Base-by-base conservation (phyloP, 2,113 vertebrate species). In the Oryzias melastigma region DNA sequence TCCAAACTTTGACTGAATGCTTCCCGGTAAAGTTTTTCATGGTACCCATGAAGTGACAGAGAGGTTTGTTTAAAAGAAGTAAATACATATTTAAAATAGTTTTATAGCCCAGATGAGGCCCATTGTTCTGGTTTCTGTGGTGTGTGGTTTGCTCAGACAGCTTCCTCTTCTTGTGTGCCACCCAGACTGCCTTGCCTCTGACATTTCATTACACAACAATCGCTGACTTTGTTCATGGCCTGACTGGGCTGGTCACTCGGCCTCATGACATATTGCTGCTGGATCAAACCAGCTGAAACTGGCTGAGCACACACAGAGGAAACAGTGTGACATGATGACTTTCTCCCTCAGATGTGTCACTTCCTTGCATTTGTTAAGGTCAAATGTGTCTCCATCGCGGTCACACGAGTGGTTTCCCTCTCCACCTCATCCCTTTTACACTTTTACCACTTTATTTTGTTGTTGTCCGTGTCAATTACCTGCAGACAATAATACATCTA, bases 171-270 rank as follows among this genome's bases (percentile, higher is more conserved):
- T 59, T 43, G 3, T 24, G 52, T 58, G 59, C 55, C 42, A 45
- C 35, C 48, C 40, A 7, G 17, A 3, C 72, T 56, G 17, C 25
- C 40, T 61, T 46, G 52, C 41, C 18, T 68, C 52, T 80, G 77
- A 83, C 81, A 76, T 79, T 81, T 88, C 61, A 62, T 73, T 8
- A 20, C 43, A 17, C 58, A 66, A 87, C 83, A 89, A 85, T 62
- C 64, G 59, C 63, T 15, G 42, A 66, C 77, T 78, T 80, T 88
- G 83, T 87, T 79, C 60, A 24, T 52, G 62, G 73, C 60, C 58
- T 71, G 68, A 63, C 45, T 7, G 45, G 55, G 16, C 75, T 52
- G 52, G 55, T 69, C 61, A 7, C 52, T 74, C 52, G 48, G 78
- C 61, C 77, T 66, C 59, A 24, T 41, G 60, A 19, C 15, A 25